Percentiles rank a stretch among this genome's conserved stretches.
Evolutionary conservation across 2,888 invertebrate species (phyloP).

Genomic region (Agonopterix alstromeriana): DNA sequence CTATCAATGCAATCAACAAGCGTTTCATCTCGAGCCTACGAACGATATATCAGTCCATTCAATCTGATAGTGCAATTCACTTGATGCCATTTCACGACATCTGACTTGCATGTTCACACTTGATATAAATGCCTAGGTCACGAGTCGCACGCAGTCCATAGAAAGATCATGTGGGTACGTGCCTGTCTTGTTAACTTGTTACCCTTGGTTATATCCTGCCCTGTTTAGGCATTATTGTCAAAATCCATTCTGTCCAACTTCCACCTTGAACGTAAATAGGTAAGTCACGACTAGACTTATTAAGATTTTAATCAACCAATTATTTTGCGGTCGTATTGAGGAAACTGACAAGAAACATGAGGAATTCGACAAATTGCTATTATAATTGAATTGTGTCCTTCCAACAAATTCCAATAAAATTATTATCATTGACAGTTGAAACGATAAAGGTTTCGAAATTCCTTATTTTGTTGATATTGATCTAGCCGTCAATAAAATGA

Average conservation of each 20-base stretch:
- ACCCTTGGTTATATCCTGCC: constrained; percentile 50
- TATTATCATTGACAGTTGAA: neutral
- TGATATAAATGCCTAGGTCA: constrained; percentile 58
- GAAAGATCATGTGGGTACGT: constrained; percentile 22
- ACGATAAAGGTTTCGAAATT: constrained; percentile 4
- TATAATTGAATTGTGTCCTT: neutral
- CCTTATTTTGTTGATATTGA: neutral
- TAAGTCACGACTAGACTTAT: constrained; percentile 53
- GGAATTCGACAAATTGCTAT: neutral
- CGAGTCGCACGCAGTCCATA: constrained; percentile 32
- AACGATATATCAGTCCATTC: neutral
- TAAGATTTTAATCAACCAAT: constrained; percentile 32
- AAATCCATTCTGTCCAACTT: constrained; percentile 32
- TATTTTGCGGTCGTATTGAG: too few relatives aligned
- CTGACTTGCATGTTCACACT: constrained; percentile 14
- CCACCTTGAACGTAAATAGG: constrained; percentile 51
- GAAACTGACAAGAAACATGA: neutral
- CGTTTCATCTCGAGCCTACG: neutral
- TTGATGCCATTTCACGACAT: constrained; percentile 36
- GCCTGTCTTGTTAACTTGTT: constrained; percentile 13
- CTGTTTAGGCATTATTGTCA: constrained; percentile 35
- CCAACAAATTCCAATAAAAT: too few relatives aligned
- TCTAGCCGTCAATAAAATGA: too few relatives aligned
- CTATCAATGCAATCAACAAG: neutral
- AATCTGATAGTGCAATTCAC: constrained; percentile 8